Evolutionary conservation across 2,797 vertebrate species (phyloP), one percentile per base, ranked within the genome.

Genomic region (Amniataba percoides): DNA sequence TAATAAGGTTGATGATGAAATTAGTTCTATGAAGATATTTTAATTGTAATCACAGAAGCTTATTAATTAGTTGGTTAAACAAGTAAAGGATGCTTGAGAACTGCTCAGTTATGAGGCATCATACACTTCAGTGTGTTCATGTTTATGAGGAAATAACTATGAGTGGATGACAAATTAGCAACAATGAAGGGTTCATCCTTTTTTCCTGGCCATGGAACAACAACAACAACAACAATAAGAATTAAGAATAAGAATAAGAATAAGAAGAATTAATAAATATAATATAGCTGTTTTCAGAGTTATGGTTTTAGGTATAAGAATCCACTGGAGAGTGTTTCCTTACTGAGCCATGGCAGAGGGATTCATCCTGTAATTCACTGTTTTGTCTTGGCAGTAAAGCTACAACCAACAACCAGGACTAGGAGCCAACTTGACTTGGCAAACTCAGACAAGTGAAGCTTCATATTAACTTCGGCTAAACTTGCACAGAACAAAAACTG

Each of bases 61-160:
- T 78, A 81, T 80, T 83, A 87, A 85, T 88, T 78, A 71, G 34
- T 71, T 71, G 34, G 49, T 79, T 66, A 71, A 84, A 83, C 71
- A 86, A 73, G 63, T 65, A 62, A 52, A 77, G 53, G 48, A 70
- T 53, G 58, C 39, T 59, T 25, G 36, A 42, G 56, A 66, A 64
- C 40, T 49, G 52, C 67, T 74, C 66, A 63, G 76, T 81, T 43
- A 60, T 49, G 25, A 27, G 55, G 57, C 74, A 75, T 79, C 52
- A 19, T 19, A 25, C 46, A 74, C 13, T 40, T 63, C 53, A 49
- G 18, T 61, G 36, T 72, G 36, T 72, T 66, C 49, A n/a, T 67
- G 49, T 78, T 67, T 83, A 46, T 23, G 7, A 21, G 23, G 3
- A 66, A 70, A 52, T 25, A 10, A 49, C 65, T 56, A 34, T 15